A percentile compares a stretch with the other conserved stretches of the same genome.
phyloP scores from a whole-genome alignment of 2,113 vertebrate genomes.

The Esox niger region DNA sequence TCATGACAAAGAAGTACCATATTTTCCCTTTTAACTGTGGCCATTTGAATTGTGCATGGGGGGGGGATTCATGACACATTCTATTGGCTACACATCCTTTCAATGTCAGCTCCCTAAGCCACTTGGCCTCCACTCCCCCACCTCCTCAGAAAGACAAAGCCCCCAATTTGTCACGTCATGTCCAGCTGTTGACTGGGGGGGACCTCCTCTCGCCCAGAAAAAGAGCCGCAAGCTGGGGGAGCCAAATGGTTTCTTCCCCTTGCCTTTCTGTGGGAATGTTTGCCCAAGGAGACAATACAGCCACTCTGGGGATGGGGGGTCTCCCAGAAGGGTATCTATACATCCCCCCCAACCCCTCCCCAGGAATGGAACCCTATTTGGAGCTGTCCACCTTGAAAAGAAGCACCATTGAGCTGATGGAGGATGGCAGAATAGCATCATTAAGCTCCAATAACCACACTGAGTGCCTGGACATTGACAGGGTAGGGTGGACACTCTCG shows the following conservation, averaged over 20 bases:
- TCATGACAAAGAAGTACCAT: slow-evolving; percentile 45
- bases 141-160: slow-evolving; percentile 67
- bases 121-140: slow-evolving; percentile 35
- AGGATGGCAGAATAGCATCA: slow-evolving; percentile 53
- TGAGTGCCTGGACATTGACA: slow-evolving; percentile 35
- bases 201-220: slow-evolving; percentile 67
- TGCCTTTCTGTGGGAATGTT: slow-evolving; percentile 84
- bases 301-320: slow-evolving; percentile 37
- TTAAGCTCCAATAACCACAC: slow-evolving; percentile 57
- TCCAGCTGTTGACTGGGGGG: slow-evolving; percentile 91
- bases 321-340: slow-evolving; percentile 33
- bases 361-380: slow-evolving; percentile 52
- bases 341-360: slow-evolving; percentile 21
- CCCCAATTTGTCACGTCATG: slow-evolving; percentile 94
- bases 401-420: slow-evolving; percentile 38
- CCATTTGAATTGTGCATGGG: slow-evolving; percentile 43
- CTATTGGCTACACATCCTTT: slow-evolving; percentile 60
- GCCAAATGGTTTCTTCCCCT: slow-evolving; percentile 84
- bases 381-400: slow-evolving; percentile 50
- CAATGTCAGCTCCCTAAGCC: slow-evolving; percentile 48
- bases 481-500: slow-evolving; percentile 13
- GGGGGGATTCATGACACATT: slow-evolving; percentile 45
- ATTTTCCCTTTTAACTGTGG: slow-evolving; percentile 45
- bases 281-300: slow-evolving; percentile 75
- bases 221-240: slow-evolving; percentile 58